Evolutionary conservation across 2,888 invertebrate genomes (phyloP).

Genomic region (Hirtodrosophila cameraria): DNA sequence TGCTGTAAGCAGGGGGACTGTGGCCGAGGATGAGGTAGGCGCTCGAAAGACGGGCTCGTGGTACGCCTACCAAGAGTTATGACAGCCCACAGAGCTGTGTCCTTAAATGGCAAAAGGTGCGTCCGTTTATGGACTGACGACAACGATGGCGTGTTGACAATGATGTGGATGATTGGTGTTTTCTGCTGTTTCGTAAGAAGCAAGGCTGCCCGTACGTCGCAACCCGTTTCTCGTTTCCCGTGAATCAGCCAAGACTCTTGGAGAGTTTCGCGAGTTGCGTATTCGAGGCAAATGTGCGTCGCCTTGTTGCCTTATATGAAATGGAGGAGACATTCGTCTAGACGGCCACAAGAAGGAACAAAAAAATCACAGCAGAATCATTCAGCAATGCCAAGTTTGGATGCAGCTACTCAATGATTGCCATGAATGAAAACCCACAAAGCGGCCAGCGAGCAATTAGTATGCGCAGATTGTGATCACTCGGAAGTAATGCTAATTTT

Average conservation of each 20-base stretch:
- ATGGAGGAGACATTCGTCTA: slow-evolving; percentile 60
- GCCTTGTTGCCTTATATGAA: slow-evolving; percentile 68
- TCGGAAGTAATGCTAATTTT: slow-evolving; percentile 83
- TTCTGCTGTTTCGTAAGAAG: slow-evolving; percentile 63
- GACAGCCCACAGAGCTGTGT: slow-evolving; percentile 63
- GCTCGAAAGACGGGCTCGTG: slow-evolving; percentile 26
- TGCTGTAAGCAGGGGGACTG: slow-evolving; percentile 7
- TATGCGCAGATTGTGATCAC: slow-evolving; percentile 84
- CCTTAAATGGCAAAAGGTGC: slow-evolving; percentile 67
- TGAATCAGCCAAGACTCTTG: slow-evolving; percentile 40
- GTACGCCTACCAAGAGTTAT: slow-evolving; percentile 72
- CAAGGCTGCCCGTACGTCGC: slow-evolving; percentile 34
- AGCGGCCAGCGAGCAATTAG: slow-evolving; percentile 77
- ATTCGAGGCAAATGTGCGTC: slow-evolving; percentile 45
- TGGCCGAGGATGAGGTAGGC: slow-evolving; percentile 15
- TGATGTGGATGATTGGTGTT: slow-evolving; percentile 78
- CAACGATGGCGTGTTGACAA: slow-evolving; percentile 71
- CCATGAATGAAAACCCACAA: slow-evolving; percentile 74
- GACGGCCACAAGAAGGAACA: slow-evolving; percentile 72
- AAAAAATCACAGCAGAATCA: slow-evolving; percentile 76
- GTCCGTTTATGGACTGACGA: slow-evolving; percentile 76
- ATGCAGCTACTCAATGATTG: slow-evolving; percentile 72
- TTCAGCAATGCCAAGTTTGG: slow-evolving; percentile 76
- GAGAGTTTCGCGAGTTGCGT: slow-evolving; percentile 21
- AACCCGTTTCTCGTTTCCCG: slow-evolving; percentile 47